Percentiles rank a stretch among this genome's conserved stretches.
Conservation (phyloP, 2,797 vertebrate genomes). For the Betta splendens region DNA sequence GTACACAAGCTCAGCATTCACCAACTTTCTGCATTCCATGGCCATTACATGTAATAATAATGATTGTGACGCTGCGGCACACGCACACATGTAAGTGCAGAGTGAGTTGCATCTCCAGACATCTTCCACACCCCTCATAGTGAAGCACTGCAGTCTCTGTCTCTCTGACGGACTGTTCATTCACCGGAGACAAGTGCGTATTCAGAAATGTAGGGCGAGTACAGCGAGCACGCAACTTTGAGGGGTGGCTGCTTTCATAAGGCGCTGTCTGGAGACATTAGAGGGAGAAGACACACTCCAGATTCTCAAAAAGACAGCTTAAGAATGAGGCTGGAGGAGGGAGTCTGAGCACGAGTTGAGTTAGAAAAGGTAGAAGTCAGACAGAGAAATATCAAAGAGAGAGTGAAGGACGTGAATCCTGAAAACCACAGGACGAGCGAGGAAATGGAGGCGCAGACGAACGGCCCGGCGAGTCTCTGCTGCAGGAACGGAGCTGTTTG, state of each 20-base stretch:
- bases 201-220: constrained; percentile 65
- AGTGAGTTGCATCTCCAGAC: constrained; percentile 54
- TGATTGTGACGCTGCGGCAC: constrained; percentile 19
- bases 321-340: constrained; percentile 10
- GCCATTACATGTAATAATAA: constrained; percentile 18
- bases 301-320: constrained; percentile 23
- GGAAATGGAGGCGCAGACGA: neutral
- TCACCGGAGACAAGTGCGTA: constrained; percentile 44
- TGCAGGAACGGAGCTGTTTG: constrained; percentile 43
- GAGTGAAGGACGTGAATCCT: neutral
- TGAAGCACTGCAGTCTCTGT: constrained; percentile 63
- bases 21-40: constrained; percentile 25
- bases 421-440: neutral
- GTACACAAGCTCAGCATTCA: constrained; percentile 1
- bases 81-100: constrained; percentile 16
- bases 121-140: constrained; percentile 46
- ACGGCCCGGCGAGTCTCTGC: constrained; percentile 22
- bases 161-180: constrained; percentile 45
- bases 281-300: constrained; percentile 21
- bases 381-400: neutral
- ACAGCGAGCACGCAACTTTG: constrained; percentile 41
- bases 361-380: constrained; percentile 15
- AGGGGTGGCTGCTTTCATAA: constrained; percentile 54
- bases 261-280: constrained; percentile 28
- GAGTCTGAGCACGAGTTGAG: constrained; percentile 4